A percentile compares a stretch with the other conserved stretches of the same genome.
Conservation (phyloP, 2,888 invertebrate genomes). For the Resseliella maxima region DNA sequence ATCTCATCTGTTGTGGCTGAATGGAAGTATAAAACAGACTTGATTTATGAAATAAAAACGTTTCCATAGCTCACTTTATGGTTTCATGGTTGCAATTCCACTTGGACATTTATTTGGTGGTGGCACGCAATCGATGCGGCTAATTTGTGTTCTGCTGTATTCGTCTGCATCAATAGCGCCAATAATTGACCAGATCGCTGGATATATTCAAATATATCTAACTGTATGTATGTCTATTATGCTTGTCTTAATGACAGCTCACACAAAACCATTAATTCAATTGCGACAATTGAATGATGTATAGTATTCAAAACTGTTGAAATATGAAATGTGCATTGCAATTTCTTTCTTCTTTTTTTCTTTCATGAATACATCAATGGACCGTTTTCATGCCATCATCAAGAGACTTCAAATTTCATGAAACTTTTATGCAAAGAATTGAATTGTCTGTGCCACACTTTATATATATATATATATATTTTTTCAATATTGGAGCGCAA, state of each 20-base stretch:
- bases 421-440: not conserved
- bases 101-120: conserved; percentile 27
- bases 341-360: not conserved
- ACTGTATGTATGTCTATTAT: not conserved
- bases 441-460: too few species aligned
- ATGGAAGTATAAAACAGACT: conserved; percentile 30
- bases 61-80: conserved; percentile 30
- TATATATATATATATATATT: too few species aligned
- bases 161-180: not conserved
- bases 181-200: not conserved
- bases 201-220: not conserved
- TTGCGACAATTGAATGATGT: conserved; percentile 35
- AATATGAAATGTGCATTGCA: not conserved
- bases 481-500: not conserved
- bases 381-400: not conserved
- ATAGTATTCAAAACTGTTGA: not conserved
- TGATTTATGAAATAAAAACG: conserved; percentile 49
- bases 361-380: not conserved
- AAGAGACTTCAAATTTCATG: not conserved
- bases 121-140: conserved; percentile 6
- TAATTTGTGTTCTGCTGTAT: not conserved
- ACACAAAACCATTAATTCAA: conserved; percentile 40
- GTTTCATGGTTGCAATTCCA: conserved; percentile 4
- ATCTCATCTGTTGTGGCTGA: conserved; percentile 36
- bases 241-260: conserved; percentile 21